A percentile compares a stretch with the other conserved stretches of the same genome.
phyloP scores from a whole-genome alignment of 2,797 vertebrate species.

The Sebastes glaucus region DNA sequence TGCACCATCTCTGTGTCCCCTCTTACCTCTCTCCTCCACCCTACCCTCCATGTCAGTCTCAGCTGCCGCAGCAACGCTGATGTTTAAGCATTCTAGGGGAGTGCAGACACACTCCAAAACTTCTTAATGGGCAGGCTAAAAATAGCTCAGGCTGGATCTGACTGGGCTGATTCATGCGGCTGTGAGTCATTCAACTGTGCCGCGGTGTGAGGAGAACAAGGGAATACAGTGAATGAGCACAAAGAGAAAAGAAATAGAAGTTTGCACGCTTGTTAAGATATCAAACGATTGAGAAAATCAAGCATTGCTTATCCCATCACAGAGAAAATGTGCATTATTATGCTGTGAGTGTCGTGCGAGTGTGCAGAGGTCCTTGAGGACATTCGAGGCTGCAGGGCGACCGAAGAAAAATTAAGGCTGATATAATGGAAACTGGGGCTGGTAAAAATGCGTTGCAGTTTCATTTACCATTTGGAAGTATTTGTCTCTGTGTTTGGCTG shows the following conservation, averaged over 20 bases:
- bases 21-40: slow-evolving; percentile 1
- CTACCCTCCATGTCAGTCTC: slow-evolving; percentile 35
- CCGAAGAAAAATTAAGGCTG: slow-evolving; percentile 5
- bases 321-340: slow-evolving; percentile 15
- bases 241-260: slow-evolving; percentile 57
- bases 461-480: slow-evolving; percentile 4
- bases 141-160: slow-evolving; percentile 80
- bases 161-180: slow-evolving; percentile 81
- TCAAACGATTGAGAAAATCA: slow-evolving; percentile 39
- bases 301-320: slow-evolving; percentile 29
- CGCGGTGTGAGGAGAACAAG: slow-evolving; percentile 52
- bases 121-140: slow-evolving; percentile 84
- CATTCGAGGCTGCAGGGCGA: slow-evolving; percentile 14
- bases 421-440: slow-evolving; percentile 7
- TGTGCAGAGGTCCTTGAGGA: slow-evolving; percentile 16
- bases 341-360: not conserved
- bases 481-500: not conserved
- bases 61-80: slow-evolving; percentile 73
- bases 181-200: slow-evolving; percentile 83
- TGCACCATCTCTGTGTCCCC: slow-evolving; percentile 24
- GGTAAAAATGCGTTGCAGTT: not conserved
- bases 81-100: slow-evolving; percentile 79
- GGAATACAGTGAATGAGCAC: slow-evolving; percentile 47
- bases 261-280: slow-evolving; percentile 57
- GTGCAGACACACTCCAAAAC: slow-evolving; percentile 83